Evolutionary conservation across 64 coral and sea anemone species (phyloP).

Genomic region (Stylophora pistillata): DNA sequence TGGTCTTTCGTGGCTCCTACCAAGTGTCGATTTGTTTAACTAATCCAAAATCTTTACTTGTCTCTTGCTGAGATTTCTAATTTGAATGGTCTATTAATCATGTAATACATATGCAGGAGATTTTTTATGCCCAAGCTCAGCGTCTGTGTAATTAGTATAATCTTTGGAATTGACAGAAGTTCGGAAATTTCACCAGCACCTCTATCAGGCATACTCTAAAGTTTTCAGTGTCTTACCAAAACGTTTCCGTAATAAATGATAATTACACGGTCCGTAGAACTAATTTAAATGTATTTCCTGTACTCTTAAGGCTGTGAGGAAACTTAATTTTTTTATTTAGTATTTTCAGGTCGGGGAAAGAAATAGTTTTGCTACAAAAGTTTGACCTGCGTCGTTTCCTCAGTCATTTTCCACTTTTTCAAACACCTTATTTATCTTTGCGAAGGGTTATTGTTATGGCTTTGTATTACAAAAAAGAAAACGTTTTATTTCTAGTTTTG

Average conservation of each 20-base stretch:
- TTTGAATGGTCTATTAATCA: background rate
- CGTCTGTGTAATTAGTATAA: background rate
- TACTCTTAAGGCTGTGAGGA: background rate
- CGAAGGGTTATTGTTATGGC: background rate
- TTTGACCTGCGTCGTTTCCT: background rate
- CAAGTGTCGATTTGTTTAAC: conserved; percentile 26
- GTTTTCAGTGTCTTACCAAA: background rate
- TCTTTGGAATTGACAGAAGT: background rate
- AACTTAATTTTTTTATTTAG: background rate
- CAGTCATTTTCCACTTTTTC: background rate
- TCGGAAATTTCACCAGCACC: background rate
- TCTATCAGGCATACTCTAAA: background rate
- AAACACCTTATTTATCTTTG: background rate
- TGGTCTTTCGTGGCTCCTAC: background rate
- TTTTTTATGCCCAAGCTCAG: background rate
- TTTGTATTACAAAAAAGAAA: background rate
- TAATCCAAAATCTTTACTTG: background rate
- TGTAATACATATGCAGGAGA: too few relatives aligned
- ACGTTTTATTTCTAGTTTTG: conserved; percentile 24
- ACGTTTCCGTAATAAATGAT: background rate
- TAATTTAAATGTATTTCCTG: background rate
- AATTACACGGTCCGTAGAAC: conserved; percentile 18
- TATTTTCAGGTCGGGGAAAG: background rate
- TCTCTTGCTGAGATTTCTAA: background rate
- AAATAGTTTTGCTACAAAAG: background rate